These are phyloP conservation scores for Otolemur crassicaudatus DNA, from an alignment of 2,797 vertebrate species.

Conservation along the genomic window DNA sequence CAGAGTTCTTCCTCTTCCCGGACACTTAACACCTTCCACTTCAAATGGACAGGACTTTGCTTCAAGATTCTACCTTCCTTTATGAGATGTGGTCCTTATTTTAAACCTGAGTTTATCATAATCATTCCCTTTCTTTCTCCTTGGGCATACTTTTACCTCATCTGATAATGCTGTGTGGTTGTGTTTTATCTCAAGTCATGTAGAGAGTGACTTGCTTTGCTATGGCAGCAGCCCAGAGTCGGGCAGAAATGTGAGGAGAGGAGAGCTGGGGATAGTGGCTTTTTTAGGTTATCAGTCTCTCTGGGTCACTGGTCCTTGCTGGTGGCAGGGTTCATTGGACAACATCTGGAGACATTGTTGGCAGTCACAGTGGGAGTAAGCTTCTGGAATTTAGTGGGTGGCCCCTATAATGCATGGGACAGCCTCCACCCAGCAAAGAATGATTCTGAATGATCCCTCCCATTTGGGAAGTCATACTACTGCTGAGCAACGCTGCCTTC, in stretches of 20 bases:
- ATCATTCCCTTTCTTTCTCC: background rate
- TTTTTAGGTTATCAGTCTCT: background rate
- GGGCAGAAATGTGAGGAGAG: too few species aligned
- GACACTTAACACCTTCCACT: background rate
- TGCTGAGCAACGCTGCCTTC: rapidly evolving
- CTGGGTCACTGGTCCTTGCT: background rate
- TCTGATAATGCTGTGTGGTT: rapidly evolving
- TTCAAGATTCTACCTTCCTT: background rate
- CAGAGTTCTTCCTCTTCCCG: background rate
- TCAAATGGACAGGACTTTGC: background rate
- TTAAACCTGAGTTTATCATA: rapidly evolving
- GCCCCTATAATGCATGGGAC: rapidly evolving
- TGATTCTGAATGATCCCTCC: too few species aligned
- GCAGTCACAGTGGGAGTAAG: background rate
- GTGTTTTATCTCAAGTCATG: background rate
- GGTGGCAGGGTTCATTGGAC: rapidly evolving
- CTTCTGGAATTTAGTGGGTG: rapidly evolving
- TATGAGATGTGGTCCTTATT: background rate
- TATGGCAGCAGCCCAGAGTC: background rate
- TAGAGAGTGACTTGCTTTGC: background rate
- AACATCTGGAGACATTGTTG: rapidly evolving
- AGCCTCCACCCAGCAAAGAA: background rate
- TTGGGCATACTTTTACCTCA: background rate
- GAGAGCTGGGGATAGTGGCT: background rate
- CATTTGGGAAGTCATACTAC: rapidly evolving